These are phyloP conservation scores for Odiellus spinosus DNA, from an alignment of 2,888 invertebrate species.

Conservation along the genomic window DNA sequence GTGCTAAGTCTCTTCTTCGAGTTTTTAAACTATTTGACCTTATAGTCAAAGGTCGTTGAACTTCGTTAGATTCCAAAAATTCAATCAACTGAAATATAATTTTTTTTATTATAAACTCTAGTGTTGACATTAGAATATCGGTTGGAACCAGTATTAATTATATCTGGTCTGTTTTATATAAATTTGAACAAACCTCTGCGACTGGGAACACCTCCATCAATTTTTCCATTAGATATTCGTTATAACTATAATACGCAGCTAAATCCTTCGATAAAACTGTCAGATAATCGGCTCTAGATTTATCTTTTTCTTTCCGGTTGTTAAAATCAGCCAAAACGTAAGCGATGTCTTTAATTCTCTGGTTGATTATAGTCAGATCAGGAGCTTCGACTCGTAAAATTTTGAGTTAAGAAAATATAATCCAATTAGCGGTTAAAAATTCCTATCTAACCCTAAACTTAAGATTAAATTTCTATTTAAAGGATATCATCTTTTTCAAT, in stretches of 20 bases:
- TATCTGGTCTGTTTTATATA: no score
- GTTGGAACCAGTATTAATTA: no score
- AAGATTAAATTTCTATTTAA: conserved; percentile 38
- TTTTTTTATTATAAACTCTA: not conserved
- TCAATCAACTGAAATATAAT: conserved; percentile 47
- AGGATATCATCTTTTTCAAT: conserved; percentile 41
- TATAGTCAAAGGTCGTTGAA: conserved; percentile 83
- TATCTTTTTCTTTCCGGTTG: conserved; percentile 34
- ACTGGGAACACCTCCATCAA: conserved; percentile 77
- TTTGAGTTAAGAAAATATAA: not conserved
- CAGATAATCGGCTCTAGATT: conserved; percentile 64
- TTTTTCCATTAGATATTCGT: conserved; percentile 82
- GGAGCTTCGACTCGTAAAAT: conserved; percentile 23
- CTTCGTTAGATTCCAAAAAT: conserved; percentile 91
- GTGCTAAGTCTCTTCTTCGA: conserved; percentile 75
- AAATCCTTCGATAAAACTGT: conserved; percentile 64
- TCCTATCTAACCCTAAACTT: not conserved
- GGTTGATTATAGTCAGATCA: conserved; percentile 61
- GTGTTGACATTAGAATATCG: no score
- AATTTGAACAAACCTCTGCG: conserved; percentile 38
- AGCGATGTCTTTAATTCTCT: conserved; percentile 68
- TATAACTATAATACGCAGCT: conserved; percentile 90
- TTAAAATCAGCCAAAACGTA: conserved; percentile 61
- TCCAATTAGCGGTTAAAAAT: not conserved
- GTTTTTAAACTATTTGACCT: conserved; percentile 84